These are phyloP conservation scores for Magallana ariakensis DNA, from an alignment of 1,140 invertebrate species.

Conservation along the genomic window DNA sequence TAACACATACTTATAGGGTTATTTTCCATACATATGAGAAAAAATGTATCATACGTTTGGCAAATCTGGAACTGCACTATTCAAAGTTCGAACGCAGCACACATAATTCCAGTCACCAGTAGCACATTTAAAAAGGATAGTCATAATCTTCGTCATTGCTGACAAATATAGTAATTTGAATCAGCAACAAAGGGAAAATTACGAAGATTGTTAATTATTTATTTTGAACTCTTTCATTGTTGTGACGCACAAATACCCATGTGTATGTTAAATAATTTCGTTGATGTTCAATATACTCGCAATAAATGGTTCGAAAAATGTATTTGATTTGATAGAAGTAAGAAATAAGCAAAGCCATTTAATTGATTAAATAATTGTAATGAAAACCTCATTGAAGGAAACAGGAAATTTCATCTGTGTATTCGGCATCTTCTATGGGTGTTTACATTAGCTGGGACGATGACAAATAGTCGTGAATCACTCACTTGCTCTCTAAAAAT, in stretches of 20 bases:
- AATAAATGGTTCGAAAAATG: not conserved
- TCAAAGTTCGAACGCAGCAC: too few species aligned
- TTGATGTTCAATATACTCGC: not conserved
- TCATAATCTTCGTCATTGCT: not conserved
- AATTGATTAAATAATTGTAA: conserved; percentile 29
- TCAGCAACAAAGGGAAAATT: not conserved
- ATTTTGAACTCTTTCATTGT: not conserved
- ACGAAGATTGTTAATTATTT: conserved; percentile 13
- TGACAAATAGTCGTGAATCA: conserved; percentile 6
- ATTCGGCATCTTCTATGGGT: conserved; percentile 27
- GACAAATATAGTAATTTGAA: not conserved
- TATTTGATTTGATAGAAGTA: not conserved
- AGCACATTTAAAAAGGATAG: not conserved
- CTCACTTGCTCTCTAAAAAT: conserved; percentile 5
- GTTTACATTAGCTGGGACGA: conserved; percentile 5
- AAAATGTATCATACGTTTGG: too few species aligned
- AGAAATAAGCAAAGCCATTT: conserved; percentile 1
- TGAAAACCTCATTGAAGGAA: conserved; percentile 9
- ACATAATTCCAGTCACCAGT: not conserved
- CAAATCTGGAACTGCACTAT: too few species aligned
- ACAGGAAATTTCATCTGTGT: conserved; percentile 34
- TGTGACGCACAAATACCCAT: not conserved
- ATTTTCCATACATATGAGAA: too few species aligned
- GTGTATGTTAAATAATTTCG: not conserved
- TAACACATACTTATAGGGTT: not conserved